A percentile compares a stretch with the other conserved stretches of the same genome.
These are phyloP conservation scores for Ascidia mentula DNA, from an alignment of 23 tunicate genomes.

Conservation along the genomic window DNA sequence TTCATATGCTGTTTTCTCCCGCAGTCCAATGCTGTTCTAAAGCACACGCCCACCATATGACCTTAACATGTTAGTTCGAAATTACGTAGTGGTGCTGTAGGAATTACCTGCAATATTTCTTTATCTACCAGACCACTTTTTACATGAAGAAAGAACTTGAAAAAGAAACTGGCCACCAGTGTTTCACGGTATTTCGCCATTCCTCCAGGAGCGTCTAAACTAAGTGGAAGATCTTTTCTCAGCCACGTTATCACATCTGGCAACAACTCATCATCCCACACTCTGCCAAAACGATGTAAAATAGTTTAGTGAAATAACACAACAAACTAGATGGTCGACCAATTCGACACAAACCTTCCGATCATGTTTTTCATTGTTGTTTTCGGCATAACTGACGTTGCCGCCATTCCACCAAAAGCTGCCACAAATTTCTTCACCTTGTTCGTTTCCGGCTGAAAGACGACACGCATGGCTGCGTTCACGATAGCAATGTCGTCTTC, in stretches of 20 bases:
- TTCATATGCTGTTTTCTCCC: too few relatives aligned
- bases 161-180: slow-evolving; percentile 84
- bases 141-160: slow-evolving; percentile 70
- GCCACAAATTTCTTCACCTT: slow-evolving; percentile 27
- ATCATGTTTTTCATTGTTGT: slow-evolving; percentile 25
- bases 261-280: slow-evolving; percentile 61
- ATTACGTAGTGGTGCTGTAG: too few relatives aligned
- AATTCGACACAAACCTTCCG: slow-evolving; percentile 26
- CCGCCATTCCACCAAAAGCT: slow-evolving; percentile 70
- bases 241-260: slow-evolving; percentile 48
- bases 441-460: slow-evolving; percentile 32
- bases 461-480: slow-evolving; percentile 58
- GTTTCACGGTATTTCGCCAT: slow-evolving; percentile 81
- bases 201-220: slow-evolving; percentile 81
- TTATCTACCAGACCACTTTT: neutral
- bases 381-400: slow-evolving; percentile 34
- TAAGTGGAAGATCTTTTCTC: slow-evolving; percentile 55
- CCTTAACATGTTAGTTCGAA: neutral
- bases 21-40: too few relatives aligned
- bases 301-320: neutral
- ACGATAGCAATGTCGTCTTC: slow-evolving; percentile 82
- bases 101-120: neutral
- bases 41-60: neutral
- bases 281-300: neutral
- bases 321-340: neutral